Percentiles rank a stretch among this genome's conserved stretches.
Evolutionary conservation across 2,888 invertebrate species (phyloP).

Genomic region (Eurois occulta): DNA sequence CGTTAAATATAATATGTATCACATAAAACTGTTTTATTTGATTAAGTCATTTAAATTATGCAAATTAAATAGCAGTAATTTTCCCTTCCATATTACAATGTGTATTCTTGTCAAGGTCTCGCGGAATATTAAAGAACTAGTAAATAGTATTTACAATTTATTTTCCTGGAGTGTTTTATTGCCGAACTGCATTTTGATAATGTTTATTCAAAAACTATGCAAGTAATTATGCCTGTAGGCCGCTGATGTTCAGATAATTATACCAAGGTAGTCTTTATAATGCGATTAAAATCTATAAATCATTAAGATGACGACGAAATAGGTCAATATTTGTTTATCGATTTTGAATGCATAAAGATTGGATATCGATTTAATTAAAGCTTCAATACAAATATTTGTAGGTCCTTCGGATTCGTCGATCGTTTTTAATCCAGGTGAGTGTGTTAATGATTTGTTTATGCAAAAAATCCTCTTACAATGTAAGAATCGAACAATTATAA

Average conservation of each 20-base stretch:
- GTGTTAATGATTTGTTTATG: constrained; percentile 34
- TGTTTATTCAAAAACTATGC: constrained; percentile 3
- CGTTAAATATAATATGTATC: neutral
- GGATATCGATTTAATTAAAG: constrained; percentile 28
- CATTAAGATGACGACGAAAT: neutral
- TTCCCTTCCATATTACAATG: neutral
- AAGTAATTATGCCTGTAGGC: neutral
- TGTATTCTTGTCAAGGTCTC: neutral
- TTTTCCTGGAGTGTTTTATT: neutral
- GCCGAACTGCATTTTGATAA: neutral
- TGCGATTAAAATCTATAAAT: neutral
- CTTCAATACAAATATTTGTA: constrained; percentile 30
- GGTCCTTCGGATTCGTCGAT: neutral
- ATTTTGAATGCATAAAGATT: constrained; percentile 16
- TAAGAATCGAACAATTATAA: neutral
- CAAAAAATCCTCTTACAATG: neutral
- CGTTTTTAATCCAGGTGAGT: neutral
- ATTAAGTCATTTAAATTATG: neutral
- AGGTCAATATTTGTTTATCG: constrained; percentile 17
- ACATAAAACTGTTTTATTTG: neutral
- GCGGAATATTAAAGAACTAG: neutral
- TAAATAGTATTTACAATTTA: neutral
- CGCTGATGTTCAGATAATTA: neutral
- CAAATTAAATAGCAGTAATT: neutral
- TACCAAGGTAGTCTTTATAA: neutral